Evolutionary conservation across 2,113 vertebrate species (phyloP).

Genomic region (Columba janthina): DNA sequence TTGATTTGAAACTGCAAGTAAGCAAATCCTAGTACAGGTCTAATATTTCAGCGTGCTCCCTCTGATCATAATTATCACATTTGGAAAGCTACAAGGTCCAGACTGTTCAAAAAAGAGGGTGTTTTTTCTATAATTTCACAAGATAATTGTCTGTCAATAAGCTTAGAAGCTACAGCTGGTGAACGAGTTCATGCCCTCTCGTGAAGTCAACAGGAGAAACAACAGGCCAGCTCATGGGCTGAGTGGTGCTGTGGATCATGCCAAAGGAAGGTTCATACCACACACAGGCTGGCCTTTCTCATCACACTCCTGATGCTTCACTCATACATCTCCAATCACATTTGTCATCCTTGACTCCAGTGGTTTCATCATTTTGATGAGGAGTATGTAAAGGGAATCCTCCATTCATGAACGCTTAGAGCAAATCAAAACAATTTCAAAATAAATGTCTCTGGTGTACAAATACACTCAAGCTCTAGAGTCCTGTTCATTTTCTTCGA

Average conservation of each 20-base stretch:
- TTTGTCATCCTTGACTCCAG: neutral
- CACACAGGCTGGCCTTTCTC: neutral
- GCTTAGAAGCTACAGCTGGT: neutral
- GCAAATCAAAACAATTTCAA: neutral
- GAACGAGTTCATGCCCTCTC: neutral
- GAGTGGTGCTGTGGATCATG: neutral
- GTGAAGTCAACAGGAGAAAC: neutral
- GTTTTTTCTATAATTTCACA: neutral
- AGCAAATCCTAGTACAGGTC: neutral
- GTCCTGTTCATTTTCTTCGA: neutral
- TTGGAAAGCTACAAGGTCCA: neutral
- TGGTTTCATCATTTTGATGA: neutral
- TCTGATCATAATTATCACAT: constrained; percentile 4
- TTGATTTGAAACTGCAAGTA: constrained; percentile 21
- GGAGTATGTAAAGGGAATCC: neutral
- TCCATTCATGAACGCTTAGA: neutral
- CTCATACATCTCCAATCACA: neutral
- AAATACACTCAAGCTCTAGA: neutral
- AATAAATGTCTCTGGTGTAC: neutral
- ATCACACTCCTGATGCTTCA: neutral
- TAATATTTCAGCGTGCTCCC: neutral
- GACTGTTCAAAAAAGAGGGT: neutral
- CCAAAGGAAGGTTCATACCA: neutral
- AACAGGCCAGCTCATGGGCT: neutral
- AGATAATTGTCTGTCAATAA: constrained; percentile 4